Base-by-base conservation (phyloP, 2,888 invertebrate species). In the Empis livida region DNA sequence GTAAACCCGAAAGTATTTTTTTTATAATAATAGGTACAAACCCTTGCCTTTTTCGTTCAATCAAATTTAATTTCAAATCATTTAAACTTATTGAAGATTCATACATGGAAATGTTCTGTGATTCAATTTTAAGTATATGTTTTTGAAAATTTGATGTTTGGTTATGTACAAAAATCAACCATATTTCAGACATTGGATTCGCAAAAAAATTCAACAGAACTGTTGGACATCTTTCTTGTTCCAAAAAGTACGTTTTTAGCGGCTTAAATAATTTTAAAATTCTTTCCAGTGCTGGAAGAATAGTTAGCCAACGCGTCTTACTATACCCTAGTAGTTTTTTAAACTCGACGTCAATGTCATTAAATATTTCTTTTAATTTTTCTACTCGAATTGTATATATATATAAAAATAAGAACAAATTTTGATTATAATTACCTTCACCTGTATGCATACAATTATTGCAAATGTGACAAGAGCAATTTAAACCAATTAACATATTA, bases 401-500 rank as follows among this genome's bases (percentile, higher is more conserved):
- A 44, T 44, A 38, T 44, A 44, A 38, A 44, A 35, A 43, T 15
- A 35, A 13, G 38, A 44, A 27, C 45, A 48, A 16, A 43, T 38
- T 39, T 49, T 49, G 10, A 49, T 46, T 11, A 49, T 31, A 15
- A 49, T 41, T 17, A 43, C 40, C 39, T 45, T 44, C 40, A 13
- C 42, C 44, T 14, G 37, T 44, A 13, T 44, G 44, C 17, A 44
- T 38, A 17, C 44, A 45, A 39, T 45, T 45, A 43, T 49, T 45
- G 16, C 42, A 39, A 43, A 49, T 45, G 27, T 48, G 45, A 11
- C 43, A 38, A 16, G 31, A 45, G 42, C 44, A 45, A 43, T 47
- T 49, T 32, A 49, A 48, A 32, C 44, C 46, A 37, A 50, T 46
- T 38, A 45, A 31, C 27, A 41, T 46, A 16, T 43, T 27, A 3